These are phyloP conservation scores for Trichomalopsis sarcophagae DNA, from an alignment of 1,140 invertebrate species.

Conservation along the genomic window DNA sequence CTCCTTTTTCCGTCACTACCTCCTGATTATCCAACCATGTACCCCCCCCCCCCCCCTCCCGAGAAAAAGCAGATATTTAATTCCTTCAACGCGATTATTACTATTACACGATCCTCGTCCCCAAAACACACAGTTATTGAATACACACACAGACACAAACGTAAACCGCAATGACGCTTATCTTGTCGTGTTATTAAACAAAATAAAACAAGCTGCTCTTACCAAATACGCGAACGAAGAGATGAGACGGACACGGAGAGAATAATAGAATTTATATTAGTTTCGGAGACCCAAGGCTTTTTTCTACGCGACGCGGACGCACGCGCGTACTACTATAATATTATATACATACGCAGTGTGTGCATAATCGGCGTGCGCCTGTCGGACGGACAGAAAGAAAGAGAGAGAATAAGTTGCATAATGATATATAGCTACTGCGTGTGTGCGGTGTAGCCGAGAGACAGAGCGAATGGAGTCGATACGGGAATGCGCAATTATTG, in stretches of 20 bases:
- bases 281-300: conserved; percentile 41
- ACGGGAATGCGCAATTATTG: conserved; percentile 67
- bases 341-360: neutral
- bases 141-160: neutral
- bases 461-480: conserved; percentile 34
- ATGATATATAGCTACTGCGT: neutral
- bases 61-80: no score
- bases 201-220: conserved; percentile 73
- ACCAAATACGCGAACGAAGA: conserved; percentile 71
- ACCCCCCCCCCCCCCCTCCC: conserved; percentile 49
- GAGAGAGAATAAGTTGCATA: conserved; percentile 12
- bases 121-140: neutral
- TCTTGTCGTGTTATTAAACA: conserved; percentile 70
- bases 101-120: neutral
- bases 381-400: conserved; percentile 30
- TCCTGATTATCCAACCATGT: conserved; percentile 69
- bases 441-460: conserved; percentile 33
- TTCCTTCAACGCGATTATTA: neutral
- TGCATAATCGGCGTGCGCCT: neutral
- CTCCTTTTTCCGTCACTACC: conserved; percentile 70
- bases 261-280: conserved; percentile 45
- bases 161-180: conserved; percentile 72
- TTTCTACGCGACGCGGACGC: conserved; percentile 24
- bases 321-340: neutral
- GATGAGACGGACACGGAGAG: conserved; percentile 50